Conservation (phyloP, 2,888 invertebrate species). For the Eulithis prunata region DNA sequence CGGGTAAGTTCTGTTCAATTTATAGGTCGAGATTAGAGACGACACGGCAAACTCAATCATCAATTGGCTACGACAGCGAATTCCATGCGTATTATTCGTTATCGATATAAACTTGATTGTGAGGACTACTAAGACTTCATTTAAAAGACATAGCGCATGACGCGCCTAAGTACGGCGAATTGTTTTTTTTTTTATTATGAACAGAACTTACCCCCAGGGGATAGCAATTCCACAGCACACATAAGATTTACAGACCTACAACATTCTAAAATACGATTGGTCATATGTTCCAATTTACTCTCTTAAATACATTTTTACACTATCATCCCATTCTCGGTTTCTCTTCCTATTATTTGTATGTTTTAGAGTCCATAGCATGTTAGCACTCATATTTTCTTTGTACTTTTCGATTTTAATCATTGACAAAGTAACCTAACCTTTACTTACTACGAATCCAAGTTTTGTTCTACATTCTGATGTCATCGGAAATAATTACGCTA, state of each 20-base stretch:
- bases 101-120: too few species aligned
- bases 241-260: slow-evolving; percentile 41
- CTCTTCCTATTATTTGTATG: slow-evolving; percentile 55
- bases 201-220: slow-evolving; percentile 49
- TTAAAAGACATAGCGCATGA: too few species aligned
- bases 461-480: slow-evolving; percentile 73
- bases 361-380: slow-evolving; percentile 46
- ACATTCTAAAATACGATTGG: slow-evolving; percentile 59
- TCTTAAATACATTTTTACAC: slow-evolving; percentile 69
- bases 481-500: slow-evolving; percentile 64
- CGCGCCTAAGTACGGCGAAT: too few species aligned
- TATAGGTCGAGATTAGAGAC: background rate
- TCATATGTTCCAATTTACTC: slow-evolving; percentile 55
- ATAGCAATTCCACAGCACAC: slow-evolving; percentile 71
- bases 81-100: too few species aligned
- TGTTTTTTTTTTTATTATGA: slow-evolving; percentile 43
- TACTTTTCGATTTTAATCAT: slow-evolving; percentile 73
- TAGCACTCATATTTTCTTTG: slow-evolving; percentile 69
- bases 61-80: too few species aligned
- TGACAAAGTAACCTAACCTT: slow-evolving; percentile 69
- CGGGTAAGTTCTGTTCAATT: slow-evolving; percentile 18
- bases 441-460: slow-evolving; percentile 66
- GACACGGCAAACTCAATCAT: too few species aligned
- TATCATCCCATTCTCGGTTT: slow-evolving; percentile 55
- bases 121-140: too few species aligned